A percentile compares a stretch with the other conserved stretches of the same genome.
phyloP scores from a whole-genome alignment of 2,888 invertebrate genomes.

The Dendrolimus pini region DNA sequence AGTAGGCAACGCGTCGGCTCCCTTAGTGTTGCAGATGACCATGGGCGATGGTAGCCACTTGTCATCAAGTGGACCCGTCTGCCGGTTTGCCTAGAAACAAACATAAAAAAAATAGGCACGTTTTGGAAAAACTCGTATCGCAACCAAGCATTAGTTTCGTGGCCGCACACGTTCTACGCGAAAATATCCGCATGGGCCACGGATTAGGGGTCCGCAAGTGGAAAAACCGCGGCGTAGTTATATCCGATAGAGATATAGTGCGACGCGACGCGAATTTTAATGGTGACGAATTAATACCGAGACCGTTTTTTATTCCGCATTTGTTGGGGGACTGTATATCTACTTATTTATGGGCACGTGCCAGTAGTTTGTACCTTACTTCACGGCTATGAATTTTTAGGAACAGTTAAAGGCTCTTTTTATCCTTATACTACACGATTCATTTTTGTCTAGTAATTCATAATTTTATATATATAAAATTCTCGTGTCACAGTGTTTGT shows the following conservation, averaged over 20 bases:
- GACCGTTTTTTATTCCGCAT: constrained; percentile 1
- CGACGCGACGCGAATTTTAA: constrained; percentile 47
- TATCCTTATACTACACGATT: too few relatives aligned
- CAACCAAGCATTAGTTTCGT: constrained; percentile 13
- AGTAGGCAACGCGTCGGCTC: too few relatives aligned
- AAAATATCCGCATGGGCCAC: constrained; percentile 47
- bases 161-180: constrained; percentile 31
- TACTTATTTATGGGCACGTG: background rate
- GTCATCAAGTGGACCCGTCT: too few relatives aligned
- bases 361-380: background rate
- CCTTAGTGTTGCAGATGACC: too few relatives aligned
- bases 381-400: too few relatives aligned
- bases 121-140: background rate
- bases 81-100: too few relatives aligned
- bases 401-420: too few relatives aligned
- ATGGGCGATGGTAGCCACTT: too few relatives aligned
- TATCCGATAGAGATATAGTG: constrained; percentile 40
- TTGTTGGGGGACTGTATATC: background rate
- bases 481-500: too few relatives aligned
- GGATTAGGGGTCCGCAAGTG: constrained; percentile 45
- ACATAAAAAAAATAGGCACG: background rate
- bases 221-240: constrained; percentile 39
- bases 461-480: too few relatives aligned
- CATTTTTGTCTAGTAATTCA: too few relatives aligned
- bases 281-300: constrained; percentile 30